Evolutionary conservation across 1,140 invertebrate species (phyloP).

Genomic region (Aricia agestis): DNA sequence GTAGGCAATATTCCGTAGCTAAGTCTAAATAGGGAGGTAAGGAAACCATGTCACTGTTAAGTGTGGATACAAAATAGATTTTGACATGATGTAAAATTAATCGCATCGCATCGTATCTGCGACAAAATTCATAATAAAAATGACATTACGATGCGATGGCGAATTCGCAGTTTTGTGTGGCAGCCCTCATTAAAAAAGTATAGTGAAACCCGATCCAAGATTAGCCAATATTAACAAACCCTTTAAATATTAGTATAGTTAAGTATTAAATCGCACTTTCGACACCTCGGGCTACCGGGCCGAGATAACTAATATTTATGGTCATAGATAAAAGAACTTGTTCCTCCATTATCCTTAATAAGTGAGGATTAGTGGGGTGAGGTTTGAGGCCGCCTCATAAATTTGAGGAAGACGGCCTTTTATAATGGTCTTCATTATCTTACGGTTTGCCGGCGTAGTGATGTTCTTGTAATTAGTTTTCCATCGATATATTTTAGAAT

Average conservation of each 20-base stretch:
- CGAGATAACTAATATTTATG: constrained; percentile 64
- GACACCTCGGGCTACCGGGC: constrained; percentile 59
- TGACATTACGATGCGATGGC: too few relatives aligned
- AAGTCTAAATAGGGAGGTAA: too few relatives aligned
- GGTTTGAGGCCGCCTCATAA: constrained; percentile 55
- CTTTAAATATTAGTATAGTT: not conserved
- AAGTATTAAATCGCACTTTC: constrained; percentile 59
- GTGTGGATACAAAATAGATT: too few relatives aligned
- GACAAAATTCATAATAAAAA: too few relatives aligned
- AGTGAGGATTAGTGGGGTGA: constrained; percentile 69
- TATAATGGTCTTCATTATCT: constrained; percentile 64
- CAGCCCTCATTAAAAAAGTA: too few relatives aligned
- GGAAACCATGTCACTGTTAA: too few relatives aligned
- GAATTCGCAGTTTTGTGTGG: too few relatives aligned
- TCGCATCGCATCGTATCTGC: too few relatives aligned
- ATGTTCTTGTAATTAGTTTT: not conserved
- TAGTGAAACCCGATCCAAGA: not conserved
- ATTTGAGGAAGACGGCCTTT: constrained; percentile 58
- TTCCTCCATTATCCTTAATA: constrained; percentile 73
- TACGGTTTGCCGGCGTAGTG: constrained; percentile 45
- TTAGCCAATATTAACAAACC: not conserved
- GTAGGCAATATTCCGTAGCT: too few relatives aligned
- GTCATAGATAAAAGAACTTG: constrained; percentile 63
- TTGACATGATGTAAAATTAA: too few relatives aligned
- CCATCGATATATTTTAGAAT: not conserved